Percentiles rank a stretch among this genome's conserved stretches.
phyloP scores from a whole-genome alignment of 2,113 vertebrate species.

The Lagopus muta region DNA sequence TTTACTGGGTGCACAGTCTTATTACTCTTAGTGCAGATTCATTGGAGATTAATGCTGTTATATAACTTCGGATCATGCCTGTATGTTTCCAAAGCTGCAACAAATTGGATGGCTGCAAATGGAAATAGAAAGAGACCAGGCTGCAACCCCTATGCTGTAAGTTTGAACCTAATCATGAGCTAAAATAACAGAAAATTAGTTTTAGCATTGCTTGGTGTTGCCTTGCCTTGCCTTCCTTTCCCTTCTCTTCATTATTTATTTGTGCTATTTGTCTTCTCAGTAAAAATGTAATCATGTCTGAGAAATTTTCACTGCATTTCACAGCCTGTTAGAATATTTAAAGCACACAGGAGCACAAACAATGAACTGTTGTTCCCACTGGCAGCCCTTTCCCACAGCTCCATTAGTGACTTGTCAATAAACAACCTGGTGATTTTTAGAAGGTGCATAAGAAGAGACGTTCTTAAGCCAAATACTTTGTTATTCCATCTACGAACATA shows the following conservation, averaged over 20 bases:
- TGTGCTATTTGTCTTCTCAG: neutral
- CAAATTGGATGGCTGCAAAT: neutral
- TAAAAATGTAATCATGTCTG: neutral
- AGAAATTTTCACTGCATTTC: neutral
- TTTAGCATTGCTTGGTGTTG: neutral
- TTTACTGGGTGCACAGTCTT: neutral
- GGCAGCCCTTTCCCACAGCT: neutral
- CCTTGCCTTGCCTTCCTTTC: no score
- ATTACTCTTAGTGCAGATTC: neutral
- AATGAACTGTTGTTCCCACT: neutral
- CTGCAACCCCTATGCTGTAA: neutral
- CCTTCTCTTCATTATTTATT: no score
- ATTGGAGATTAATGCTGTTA: neutral
- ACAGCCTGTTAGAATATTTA: neutral
- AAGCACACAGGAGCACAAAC: neutral
- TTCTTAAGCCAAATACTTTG: neutral
- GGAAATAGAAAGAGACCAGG: neutral
- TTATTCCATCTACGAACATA: neutral
- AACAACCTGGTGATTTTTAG: neutral
- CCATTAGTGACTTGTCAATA: neutral
- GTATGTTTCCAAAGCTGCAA: neutral
- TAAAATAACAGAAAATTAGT: neutral
- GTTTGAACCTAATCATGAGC: neutral
- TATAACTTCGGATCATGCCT: neutral
- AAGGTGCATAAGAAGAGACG: neutral